Evolutionary conservation across 2,888 invertebrate species (phyloP), one percentile per base, ranked within the genome.

Genomic region (Sinelater perroti): DNA sequence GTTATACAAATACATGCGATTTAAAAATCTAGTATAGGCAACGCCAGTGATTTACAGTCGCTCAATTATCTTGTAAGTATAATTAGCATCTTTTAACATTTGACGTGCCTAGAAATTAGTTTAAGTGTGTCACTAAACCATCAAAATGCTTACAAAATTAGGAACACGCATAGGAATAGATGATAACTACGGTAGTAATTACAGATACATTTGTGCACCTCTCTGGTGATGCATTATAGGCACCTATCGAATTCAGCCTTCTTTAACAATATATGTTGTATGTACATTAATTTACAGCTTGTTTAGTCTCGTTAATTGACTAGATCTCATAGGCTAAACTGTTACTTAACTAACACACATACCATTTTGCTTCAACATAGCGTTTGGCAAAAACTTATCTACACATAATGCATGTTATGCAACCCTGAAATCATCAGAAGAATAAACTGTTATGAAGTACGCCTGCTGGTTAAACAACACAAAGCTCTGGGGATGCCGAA

Each of bases 401-500:
- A n/a, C n/a, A n/a, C n/a, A n/a, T 35, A 6, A 2, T 17, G 7
- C 10, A 16, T 17, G 5, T 28, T 10, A 28, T 28, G 8, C 10
- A 28, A 5, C 2, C 10, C 7, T 28, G 8, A 10, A 28, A n/a
- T 5, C 28, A 28, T 10, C 2, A 28, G 28, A n/a, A n/a, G n/a
- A n/a, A n/a, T n/a, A n/a, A n/a, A 51, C 44, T 59, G 71, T 74
- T 75, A 76, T 64, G 76, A 78, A 52, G 77, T 76, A 55, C 78
- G 70, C 60, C 75, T 70, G 56, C 77, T 76, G 55, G 79, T 74
- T 61, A 82, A 78, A 65, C 83, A 83, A 70, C 82, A 83, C 79
- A 81, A 82, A 54, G 80, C 82, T 58, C 82, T 75, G 30, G 80
- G 80, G 63, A 83, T 79, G 71, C 79, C 80, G 65, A 82, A 81